Evolutionary conservation across 2,113 vertebrate species (phyloP), one percentile per base, ranked within the genome.

Genomic region (Phycodurus eques): DNA sequence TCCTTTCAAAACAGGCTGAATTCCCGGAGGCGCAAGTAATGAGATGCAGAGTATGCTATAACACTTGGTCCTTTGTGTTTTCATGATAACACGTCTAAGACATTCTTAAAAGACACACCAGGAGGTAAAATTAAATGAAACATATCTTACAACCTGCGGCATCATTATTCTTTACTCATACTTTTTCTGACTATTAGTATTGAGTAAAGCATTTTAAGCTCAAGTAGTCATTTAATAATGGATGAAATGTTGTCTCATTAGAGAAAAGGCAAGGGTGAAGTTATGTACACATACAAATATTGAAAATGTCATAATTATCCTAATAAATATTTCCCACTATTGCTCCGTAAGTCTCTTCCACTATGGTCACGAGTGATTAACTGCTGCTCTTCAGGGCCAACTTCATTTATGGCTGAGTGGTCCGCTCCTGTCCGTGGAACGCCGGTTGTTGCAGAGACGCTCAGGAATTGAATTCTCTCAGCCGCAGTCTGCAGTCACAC

Each of bases 401-500:
- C 46, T 77, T 54, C 33, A 76, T 68, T 71, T 63, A 39, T 39
- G 71, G 72, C 39, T 17, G 42, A 75, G 78, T 2, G 66, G 78
- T 83, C 70, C 74, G 68, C 69, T 22, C 74, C 73, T 75, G 62
- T 73, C 64, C 70, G 71, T 67, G 69, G 54, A 61, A 54, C 85
- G 85, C 81, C 73, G 53, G 76, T 78, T 67, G 31, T 46, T 77
- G 72, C 70, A 44, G 68, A 73, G 57, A 87, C 54, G 77, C 75
- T 73, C 81, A 75, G 78, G 70, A 78, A 66, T 66, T 47, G 7
- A 63, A 63, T 63, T 63, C 10, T 63, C 31, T 43, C 35, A 9
- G 35, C 39, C 20, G 11, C 61, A 63, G 33, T 47, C 64, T 47
- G 43, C 64, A 46, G 43, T 46, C 39, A 13, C 8, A 22, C 43